Evolutionary conservation across 2,113 vertebrate species (phyloP).

Genomic region (Corvus hawaiiensis): DNA sequence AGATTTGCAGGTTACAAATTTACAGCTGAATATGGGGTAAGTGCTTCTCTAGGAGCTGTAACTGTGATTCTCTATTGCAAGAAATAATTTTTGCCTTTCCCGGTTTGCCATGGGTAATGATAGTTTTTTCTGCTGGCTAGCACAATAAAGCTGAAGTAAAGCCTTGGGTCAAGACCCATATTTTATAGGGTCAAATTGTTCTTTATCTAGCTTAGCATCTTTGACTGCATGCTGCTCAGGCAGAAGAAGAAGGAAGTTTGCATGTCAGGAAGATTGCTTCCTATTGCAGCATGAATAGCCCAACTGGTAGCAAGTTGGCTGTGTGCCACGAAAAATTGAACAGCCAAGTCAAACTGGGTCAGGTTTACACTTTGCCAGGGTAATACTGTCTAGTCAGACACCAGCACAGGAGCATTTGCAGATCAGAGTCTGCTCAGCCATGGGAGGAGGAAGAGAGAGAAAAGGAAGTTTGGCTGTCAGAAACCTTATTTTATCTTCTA

Average conservation of each 20-base stretch:
- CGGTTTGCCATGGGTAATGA: background rate
- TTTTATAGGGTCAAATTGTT: background rate
- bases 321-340: constrained; percentile 58
- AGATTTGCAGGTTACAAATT: background rate
- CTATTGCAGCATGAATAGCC: constrained; percentile 72
- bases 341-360: constrained; percentile 41
- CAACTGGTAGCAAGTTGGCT: constrained; percentile 64
- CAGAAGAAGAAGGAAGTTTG: constrained; percentile 65
- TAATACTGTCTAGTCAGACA: constrained; percentile 39
- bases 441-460: constrained; percentile 38
- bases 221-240: constrained; percentile 16
- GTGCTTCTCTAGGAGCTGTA: background rate
- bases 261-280: constrained; percentile 70
- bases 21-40: background rate
- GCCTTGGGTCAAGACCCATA: background rate
- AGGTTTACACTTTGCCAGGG: constrained; percentile 27
- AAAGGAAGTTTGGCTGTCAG: constrained; percentile 50
- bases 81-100: background rate
- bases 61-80: background rate
- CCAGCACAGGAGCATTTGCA: background rate
- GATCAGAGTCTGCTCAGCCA: constrained; percentile 18
- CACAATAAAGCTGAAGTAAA: background rate
- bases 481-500: constrained; percentile 42
- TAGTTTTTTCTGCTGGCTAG: background rate
- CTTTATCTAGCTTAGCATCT: constrained; percentile 46